phyloP scores from a whole-genome alignment of 64 coral and sea anemone species.

The Actinia tenebrosa region DNA sequence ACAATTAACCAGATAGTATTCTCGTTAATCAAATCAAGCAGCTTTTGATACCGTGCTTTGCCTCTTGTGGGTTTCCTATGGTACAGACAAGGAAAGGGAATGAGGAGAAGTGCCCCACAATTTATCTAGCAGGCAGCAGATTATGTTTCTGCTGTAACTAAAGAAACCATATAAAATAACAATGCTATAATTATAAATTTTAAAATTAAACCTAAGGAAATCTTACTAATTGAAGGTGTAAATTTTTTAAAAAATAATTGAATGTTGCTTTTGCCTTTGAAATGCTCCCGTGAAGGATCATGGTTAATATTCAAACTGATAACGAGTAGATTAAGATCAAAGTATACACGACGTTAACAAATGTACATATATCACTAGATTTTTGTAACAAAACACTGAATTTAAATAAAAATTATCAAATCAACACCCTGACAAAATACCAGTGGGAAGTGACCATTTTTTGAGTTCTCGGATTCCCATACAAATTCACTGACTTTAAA shows the following conservation, averaged over 20 bases:
- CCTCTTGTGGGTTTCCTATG: not conserved
- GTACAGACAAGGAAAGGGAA: not conserved
- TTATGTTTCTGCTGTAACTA: not conserved
- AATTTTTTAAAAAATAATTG: no score
- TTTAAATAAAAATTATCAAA: not conserved
- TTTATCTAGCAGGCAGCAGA: not conserved
- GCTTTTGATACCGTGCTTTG: not conserved
- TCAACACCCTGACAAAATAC: no score
- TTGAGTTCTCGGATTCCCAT: no score
- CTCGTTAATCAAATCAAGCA: not conserved
- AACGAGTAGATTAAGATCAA: not conserved
- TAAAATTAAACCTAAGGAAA: not conserved
- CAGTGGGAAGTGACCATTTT: no score
- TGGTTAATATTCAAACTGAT: not conserved
- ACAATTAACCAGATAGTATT: not conserved
- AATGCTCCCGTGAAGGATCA: not conserved
- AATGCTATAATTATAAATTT: not conserved
- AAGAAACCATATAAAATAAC: not conserved
- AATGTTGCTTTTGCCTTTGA: no score
- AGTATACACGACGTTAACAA: not conserved
- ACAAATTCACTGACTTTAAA: no score
- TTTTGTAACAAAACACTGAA: not conserved
- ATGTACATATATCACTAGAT: not conserved
- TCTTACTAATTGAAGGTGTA: no score
- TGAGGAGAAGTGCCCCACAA: not conserved